Conservation (phyloP, 1,140 invertebrate species). For the Drosophila dunni region DNA sequence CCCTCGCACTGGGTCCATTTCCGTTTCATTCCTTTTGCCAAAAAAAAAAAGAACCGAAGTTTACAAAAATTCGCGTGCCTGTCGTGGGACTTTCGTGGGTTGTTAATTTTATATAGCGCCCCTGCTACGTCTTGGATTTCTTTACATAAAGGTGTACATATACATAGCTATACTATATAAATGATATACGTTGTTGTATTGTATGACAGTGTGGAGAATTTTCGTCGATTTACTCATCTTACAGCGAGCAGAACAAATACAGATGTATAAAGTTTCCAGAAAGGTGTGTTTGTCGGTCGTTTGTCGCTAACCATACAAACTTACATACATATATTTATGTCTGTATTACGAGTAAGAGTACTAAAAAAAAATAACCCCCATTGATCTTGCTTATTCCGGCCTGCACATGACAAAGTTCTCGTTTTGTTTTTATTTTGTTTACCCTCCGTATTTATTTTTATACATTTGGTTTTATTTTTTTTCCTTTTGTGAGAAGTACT, state of each 20-base stretch:
- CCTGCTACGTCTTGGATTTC: slow-evolving; percentile 15
- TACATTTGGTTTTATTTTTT: neutral
- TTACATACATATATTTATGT: neutral
- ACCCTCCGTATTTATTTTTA: slow-evolving; percentile 32
- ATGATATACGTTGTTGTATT: slow-evolving; percentile 45
- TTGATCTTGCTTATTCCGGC: slow-evolving; percentile 56
- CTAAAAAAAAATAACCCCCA: slow-evolving; percentile 22
- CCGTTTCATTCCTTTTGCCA: slow-evolving; percentile 9
- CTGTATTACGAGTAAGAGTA: neutral
- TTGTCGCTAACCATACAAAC: slow-evolving; percentile 16
- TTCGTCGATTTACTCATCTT: slow-evolving; percentile 51
- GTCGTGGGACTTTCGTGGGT: slow-evolving; percentile 4
- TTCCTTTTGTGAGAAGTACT: too few relatives aligned
- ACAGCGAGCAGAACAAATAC: slow-evolving; percentile 32
- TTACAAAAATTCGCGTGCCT: slow-evolving; percentile 34
- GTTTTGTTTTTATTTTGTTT: slow-evolving; percentile 38
- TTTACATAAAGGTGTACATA: slow-evolving; percentile 6
- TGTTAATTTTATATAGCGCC: slow-evolving; percentile 22
- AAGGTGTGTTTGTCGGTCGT: slow-evolving; percentile 53
- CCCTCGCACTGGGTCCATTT: slow-evolving; percentile 6
- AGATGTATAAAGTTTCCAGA: slow-evolving; percentile 53
- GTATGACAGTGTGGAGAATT: slow-evolving; percentile 53
- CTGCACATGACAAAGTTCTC: slow-evolving; percentile 26
- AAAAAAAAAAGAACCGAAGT: slow-evolving; percentile 7
- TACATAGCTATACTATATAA: slow-evolving; percentile 8